Base-by-base conservation (phyloP, 2,113 vertebrate genomes). In the Trematocara macrostoma region DNA sequence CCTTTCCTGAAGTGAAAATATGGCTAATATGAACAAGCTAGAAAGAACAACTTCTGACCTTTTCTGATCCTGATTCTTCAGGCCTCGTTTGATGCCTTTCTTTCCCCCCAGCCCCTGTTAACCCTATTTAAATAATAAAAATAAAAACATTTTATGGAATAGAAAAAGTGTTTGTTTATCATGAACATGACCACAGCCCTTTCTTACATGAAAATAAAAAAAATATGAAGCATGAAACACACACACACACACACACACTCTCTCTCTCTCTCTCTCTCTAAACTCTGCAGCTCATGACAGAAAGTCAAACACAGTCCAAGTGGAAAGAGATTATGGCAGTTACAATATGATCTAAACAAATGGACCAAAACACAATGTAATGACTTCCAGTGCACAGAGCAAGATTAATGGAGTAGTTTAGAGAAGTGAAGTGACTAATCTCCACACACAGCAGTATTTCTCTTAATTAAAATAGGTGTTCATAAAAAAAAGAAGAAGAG, bases 301-400 rank as follows among this genome's bases (percentile, higher is more conserved):
- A 78, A 49, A 76, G 40, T 53, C 7, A 42, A 38, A 78, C 40
- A 74, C 1, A 1, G 2, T 83, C 34, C 29, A 52, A 80, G 80
- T 79, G 53, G 18, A 52, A 64, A 57, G 74, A 82, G 79, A 76
- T 31, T 56, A 91, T 67, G 80, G 42, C 61, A 89, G 83, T 78
- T 83, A 84, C 79, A 86, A 56, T 84, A 81, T 71, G 86, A 85
- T 83, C 79, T 53, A 71, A 90, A 92, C 79, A 90, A 93, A 90
- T 91, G 52, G 53, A 49, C 69, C 82, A 53, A 71, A 89, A 86
- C 89, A 80, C 16, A 11, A 14, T 53, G 35, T 80, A 89, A 91
- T 87, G 61, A 89, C 78, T 87, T 56, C 55, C n/a, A 31, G 40
- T 67, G 52, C 57, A 49, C 23, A 40, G 31, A 74, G 79, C 20